A percentile compares a stretch with the other conserved stretches of the same genome.
phyloP scores from a whole-genome alignment of 2,797 vertebrate species.

The Lacerta agilis region DNA sequence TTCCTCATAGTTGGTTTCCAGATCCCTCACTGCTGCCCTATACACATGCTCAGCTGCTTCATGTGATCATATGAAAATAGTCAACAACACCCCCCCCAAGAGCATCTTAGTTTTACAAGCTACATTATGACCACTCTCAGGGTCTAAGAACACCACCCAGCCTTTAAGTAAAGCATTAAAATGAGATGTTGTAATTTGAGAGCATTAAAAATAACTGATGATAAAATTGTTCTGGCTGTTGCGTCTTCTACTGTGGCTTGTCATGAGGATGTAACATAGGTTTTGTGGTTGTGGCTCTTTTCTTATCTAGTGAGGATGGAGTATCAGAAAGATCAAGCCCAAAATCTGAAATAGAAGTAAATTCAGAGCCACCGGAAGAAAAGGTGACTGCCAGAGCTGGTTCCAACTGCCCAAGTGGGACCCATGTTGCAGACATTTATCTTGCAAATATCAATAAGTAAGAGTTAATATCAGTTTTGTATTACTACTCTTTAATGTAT shows the following conservation, averaged over 20 bases:
- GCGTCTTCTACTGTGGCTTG: not conserved
- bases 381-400: conserved; percentile 91
- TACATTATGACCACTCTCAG: not conserved
- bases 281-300: conserved; percentile 60
- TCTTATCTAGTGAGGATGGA: conserved; percentile 84
- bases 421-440: conserved; percentile 97
- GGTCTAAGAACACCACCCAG: not conserved
- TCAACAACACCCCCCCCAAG: not conserved
- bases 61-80: not conserved
- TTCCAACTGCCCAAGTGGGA: conserved; percentile 91
- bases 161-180: not conserved
- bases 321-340: conserved; percentile 90
- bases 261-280: conserved; percentile 38
- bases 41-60: not conserved
- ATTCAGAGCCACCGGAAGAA: conserved; percentile 86
- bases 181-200: not conserved
- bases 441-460: conserved; percentile 99
- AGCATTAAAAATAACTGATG: not conserved
- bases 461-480: conserved; percentile 71
- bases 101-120: not conserved
- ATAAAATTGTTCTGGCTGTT: not conserved
- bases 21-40: not conserved
- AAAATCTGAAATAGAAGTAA: conserved; percentile 89
- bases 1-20: not conserved
- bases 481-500: too few relatives aligned